Conservation (phyloP, 2,113 vertebrate genomes). For the Meles meles region DNA sequence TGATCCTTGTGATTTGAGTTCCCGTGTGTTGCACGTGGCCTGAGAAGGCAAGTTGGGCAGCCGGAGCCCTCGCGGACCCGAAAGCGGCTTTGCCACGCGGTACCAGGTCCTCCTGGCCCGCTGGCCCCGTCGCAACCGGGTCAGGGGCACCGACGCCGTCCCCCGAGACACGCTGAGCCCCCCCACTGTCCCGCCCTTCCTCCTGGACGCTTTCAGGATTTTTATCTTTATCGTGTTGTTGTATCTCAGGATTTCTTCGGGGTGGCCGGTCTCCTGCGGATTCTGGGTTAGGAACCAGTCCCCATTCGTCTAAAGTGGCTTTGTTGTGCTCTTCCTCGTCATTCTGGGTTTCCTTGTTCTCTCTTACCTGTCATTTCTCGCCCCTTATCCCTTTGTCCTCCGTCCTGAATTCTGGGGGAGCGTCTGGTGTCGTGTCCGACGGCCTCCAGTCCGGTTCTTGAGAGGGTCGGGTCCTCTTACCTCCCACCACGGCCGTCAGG, state of each 20-base stretch:
- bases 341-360: not conserved
- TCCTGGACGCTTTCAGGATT: not conserved
- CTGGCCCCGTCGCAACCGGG: not conserved
- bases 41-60: not conserved
- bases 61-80: not conserved
- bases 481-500: no score
- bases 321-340: not conserved
- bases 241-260: not conserved
- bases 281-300: not conserved
- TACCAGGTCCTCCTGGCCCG: no score
- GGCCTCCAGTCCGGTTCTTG: not conserved
- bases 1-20: not conserved
- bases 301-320: not conserved
- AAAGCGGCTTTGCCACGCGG: accelerated
- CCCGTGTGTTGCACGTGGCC: not conserved
- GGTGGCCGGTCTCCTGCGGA: not conserved
- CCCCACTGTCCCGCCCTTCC: not conserved
- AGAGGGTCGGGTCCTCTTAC: not conserved
- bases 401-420: not conserved
- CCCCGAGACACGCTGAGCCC: no score
- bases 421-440: not conserved
- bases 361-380: not conserved
- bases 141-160: no score
- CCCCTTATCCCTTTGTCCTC: not conserved
- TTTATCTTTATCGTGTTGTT: not conserved